Evolutionary conservation across 2,797 vertebrate genomes (phyloP).

Genomic region (Gymnoscopelus microlampas): DNA sequence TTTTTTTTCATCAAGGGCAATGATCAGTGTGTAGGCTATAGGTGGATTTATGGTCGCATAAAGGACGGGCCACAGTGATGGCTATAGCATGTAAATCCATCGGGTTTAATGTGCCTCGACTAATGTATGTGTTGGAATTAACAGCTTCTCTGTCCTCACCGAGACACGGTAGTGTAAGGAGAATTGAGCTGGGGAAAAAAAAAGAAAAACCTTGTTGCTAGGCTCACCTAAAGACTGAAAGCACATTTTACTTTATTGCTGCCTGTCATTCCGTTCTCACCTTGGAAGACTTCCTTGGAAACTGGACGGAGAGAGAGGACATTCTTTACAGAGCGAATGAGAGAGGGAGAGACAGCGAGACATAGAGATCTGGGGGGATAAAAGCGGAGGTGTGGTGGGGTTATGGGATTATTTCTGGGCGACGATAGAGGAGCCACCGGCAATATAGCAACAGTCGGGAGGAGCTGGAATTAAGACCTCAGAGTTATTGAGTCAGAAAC

Average conservation of each 20-base stretch:
- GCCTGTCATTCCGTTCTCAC: conserved; percentile 13
- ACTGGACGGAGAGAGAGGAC: conserved; percentile 20
- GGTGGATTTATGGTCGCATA: conserved; percentile 60
- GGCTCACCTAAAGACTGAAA: conserved; percentile 35
- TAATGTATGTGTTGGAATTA: conserved; percentile 63
- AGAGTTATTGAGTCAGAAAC: conserved; percentile 15
- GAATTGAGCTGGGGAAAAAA: conserved; percentile 15
- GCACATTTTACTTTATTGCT: conserved; percentile 25
- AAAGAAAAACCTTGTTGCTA: conserved; percentile 51
- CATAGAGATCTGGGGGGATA: conserved; percentile 28
- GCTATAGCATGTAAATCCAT: conserved; percentile 64
- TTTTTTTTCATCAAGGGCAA: conserved; percentile 54
- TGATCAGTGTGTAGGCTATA: conserved; percentile 40
- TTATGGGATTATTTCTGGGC: conserved; percentile 15
- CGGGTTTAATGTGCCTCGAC: conserved; percentile 71
- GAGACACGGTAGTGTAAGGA: conserved; percentile 33
- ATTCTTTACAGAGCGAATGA: not conserved
- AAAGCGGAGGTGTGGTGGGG: conserved; percentile 10
- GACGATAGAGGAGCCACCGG: not conserved
- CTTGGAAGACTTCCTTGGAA: conserved; percentile 32
- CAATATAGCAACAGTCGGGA: conserved; percentile 1
- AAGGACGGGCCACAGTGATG: conserved; percentile 59
- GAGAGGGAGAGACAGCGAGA: conserved; percentile 3
- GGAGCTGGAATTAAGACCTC: conserved; percentile 1
- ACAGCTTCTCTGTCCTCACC: conserved; percentile 41